A percentile compares a stretch with the other conserved stretches of the same genome.
phyloP scores from a whole-genome alignment of 2,113 vertebrate genomes.

The Melospiza melodia region DNA sequence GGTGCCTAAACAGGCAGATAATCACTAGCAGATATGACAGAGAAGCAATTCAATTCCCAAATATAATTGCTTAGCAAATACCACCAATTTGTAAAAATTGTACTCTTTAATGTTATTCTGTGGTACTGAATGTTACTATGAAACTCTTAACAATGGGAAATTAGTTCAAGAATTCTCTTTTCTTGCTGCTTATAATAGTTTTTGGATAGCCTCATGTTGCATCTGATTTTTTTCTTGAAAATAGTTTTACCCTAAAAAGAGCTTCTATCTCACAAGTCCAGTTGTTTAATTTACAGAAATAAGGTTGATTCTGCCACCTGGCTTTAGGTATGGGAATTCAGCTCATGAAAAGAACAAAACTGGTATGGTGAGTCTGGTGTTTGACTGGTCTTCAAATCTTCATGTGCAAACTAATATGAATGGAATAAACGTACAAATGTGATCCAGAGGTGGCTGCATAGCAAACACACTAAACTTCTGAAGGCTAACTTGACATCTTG shows the following conservation, averaged over 20 bases:
- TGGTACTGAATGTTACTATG: not conserved
- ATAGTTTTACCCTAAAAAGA: too few species aligned
- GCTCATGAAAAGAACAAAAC: fast-evolving
- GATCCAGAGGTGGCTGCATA: not conserved
- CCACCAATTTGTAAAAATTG: not conserved
- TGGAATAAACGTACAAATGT: not conserved
- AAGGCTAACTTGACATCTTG: not conserved
- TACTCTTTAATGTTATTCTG: not conserved
- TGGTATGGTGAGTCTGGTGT: not conserved
- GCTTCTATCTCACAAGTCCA: not conserved
- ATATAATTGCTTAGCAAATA: not conserved
- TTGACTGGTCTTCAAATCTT: not conserved
- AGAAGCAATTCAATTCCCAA: not conserved
- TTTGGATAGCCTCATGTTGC: not conserved
- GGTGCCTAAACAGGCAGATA: not conserved
- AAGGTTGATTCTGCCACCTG: not conserved
- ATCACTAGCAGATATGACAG: not conserved
- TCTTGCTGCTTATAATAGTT: not conserved
- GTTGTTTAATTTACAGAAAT: not conserved
- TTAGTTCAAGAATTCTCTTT: not conserved
- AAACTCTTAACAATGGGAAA: not conserved
- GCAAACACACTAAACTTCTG: not conserved
- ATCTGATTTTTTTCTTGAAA: not conserved
- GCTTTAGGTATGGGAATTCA: not conserved
- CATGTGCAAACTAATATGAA: not conserved